A percentile compares a stretch with the other conserved stretches of the same genome.
Conservation (phyloP, 2,888 invertebrate species). For the Pycnomerus fuliginosus region DNA sequence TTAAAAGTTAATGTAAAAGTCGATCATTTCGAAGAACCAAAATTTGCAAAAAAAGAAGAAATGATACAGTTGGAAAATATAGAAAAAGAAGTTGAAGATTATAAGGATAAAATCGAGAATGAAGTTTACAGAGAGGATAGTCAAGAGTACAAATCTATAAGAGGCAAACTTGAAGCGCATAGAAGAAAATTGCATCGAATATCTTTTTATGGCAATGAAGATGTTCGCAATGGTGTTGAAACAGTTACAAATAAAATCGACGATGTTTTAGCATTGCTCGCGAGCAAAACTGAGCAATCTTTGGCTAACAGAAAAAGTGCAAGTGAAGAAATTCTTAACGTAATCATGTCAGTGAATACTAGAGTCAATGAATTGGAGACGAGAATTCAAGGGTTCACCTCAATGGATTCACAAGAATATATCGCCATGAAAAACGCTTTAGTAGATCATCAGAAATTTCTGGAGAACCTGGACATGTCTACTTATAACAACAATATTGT, state of each 20-base stretch:
- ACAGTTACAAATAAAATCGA: not conserved
- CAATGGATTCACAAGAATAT: not conserved
- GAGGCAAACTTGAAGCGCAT: not conserved
- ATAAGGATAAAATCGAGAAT: not conserved
- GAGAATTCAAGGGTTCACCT: constrained; percentile 5
- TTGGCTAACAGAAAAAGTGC: constrained; percentile 6
- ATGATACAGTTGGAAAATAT: no score
- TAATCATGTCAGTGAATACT: constrained; percentile 13
- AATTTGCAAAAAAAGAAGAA: no score
- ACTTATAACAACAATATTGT: not conserved
- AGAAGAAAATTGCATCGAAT: not conserved
- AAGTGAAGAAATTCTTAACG: constrained; percentile 12
- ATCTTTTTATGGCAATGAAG: not conserved
- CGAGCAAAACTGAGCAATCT: no score
- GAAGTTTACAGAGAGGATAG: no score
- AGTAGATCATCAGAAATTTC: constrained; percentile 5
- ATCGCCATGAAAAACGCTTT: constrained; percentile 8
- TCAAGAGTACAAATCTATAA: no score
- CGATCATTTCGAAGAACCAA: no score
- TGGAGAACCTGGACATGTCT: constrained; percentile 7
- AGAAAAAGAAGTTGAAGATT: no score
- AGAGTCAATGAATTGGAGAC: constrained; percentile 11
- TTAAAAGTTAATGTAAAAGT: no score
- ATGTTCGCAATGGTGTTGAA: not conserved
- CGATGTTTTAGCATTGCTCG: not conserved